Conservation (phyloP, 2,888 invertebrate species). For the Anarsia innoxiella region DNA sequence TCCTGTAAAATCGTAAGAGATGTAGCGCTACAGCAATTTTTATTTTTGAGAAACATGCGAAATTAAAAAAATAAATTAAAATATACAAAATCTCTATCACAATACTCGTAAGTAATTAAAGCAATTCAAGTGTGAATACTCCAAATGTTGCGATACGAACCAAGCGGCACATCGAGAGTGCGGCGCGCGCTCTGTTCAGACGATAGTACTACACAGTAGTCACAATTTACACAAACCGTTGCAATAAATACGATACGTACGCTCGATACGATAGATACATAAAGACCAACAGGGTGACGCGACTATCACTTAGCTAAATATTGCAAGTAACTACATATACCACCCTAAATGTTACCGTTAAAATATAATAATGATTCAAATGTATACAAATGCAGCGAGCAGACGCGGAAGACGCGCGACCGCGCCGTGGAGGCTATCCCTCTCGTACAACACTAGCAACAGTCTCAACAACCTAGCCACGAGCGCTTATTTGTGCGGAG, state of each 20-base stretch:
- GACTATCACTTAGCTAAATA: slow-evolving; percentile 61
- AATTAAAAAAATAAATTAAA: slow-evolving; percentile 75
- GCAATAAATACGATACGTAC: slow-evolving; percentile 50
- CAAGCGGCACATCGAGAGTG: slow-evolving; percentile 44
- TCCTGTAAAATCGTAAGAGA: slow-evolving; percentile 60
- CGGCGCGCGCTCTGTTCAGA: slow-evolving; percentile 22
- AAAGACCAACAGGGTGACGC: slow-evolving; percentile 46
- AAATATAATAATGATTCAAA: slow-evolving; percentile 56
- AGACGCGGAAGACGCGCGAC: slow-evolving; percentile 36
- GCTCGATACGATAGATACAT: slow-evolving; percentile 39
- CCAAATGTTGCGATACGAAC: slow-evolving; percentile 66
- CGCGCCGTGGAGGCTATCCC: slow-evolving; percentile 7
- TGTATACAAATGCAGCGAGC: slow-evolving; percentile 45
- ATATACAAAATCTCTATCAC: slow-evolving; percentile 76
- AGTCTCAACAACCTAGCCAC: slow-evolving; percentile 39
- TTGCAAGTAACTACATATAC: slow-evolving; percentile 66
- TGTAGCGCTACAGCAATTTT: slow-evolving; percentile 63
- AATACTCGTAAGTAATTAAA: slow-evolving; percentile 76
- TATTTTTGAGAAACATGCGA: slow-evolving; percentile 60
- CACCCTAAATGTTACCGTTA: slow-evolving; percentile 55
- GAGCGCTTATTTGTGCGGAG: slow-evolving; percentile 55
- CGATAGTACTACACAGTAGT: slow-evolving; percentile 54
- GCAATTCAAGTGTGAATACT: slow-evolving; percentile 74
- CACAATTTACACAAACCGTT: slow-evolving; percentile 43
- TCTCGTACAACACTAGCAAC: slow-evolving; percentile 27